Evolutionary conservation across 2,888 invertebrate species (phyloP).

Genomic region (Diarsia brunnea): DNA sequence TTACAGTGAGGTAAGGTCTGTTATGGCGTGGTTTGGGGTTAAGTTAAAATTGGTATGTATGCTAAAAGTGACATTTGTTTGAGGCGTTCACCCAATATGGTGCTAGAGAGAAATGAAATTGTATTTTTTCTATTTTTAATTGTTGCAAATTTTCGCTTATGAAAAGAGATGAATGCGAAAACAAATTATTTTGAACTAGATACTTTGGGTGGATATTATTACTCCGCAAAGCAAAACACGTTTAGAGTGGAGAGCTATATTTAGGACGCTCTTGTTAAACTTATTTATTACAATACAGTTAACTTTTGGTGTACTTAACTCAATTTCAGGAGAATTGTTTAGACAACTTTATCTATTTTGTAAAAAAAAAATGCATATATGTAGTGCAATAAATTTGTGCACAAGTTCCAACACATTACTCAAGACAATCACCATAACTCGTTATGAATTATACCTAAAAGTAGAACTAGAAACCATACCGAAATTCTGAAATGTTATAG

Average conservation of each 20-base stretch:
- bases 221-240: conserved; percentile 34
- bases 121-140: conserved; percentile 88
- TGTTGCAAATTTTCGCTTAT: conserved; percentile 80
- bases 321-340: neutral
- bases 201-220: conserved; percentile 63
- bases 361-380: neutral
- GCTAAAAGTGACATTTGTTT: conserved; percentile 86
- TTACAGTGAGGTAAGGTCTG: conserved; percentile 50
- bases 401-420: neutral
- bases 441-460: neutral
- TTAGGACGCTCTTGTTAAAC: neutral
- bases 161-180: conserved; percentile 68
- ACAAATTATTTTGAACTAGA: conserved; percentile 74
- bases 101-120: conserved; percentile 81
- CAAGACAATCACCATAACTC: neutral
- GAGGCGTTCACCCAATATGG: conserved; percentile 89
- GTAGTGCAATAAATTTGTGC: neutral
- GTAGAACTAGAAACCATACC: neutral
- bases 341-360: neutral
- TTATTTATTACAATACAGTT: neutral
- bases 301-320: neutral
- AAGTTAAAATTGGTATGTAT: conserved; percentile 60
- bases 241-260: neutral
- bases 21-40: conserved; percentile 44
- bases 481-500: neutral